These are phyloP conservation scores for Clunio marinus DNA, from an alignment of 2,888 invertebrate genomes.

Conservation along the genomic window DNA sequence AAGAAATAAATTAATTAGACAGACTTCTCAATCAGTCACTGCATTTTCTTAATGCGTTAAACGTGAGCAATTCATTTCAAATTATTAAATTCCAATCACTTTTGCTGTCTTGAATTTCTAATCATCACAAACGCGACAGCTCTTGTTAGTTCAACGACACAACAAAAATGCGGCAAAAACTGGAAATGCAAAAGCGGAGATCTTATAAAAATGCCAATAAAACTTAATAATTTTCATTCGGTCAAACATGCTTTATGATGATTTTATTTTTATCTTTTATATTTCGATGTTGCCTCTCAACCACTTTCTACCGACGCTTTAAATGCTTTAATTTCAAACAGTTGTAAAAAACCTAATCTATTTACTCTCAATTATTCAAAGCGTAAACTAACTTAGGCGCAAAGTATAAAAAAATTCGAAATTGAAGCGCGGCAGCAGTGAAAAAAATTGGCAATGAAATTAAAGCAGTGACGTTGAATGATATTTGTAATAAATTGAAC, in stretches of 20 bases:
- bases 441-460: conserved; percentile 7
- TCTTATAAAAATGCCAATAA: conserved; percentile 36
- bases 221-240: conserved; percentile 17
- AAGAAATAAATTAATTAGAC: too few species aligned
- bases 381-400: conserved; percentile 9
- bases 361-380: conserved; percentile 33
- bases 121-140: neutral
- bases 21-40: too few species aligned
- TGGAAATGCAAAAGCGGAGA: conserved; percentile 32
- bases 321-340: conserved; percentile 31
- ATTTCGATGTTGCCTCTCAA: neutral
- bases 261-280: neutral
- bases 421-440: conserved; percentile 13
- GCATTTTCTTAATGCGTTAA: too few species aligned
- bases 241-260: conserved; percentile 14
- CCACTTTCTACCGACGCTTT: conserved; percentile 33
- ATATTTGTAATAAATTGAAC: too few species aligned
- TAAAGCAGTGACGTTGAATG: neutral
- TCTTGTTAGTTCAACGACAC: conserved; percentile 22
- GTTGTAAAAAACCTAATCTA: conserved; percentile 31
- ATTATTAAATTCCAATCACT: too few species aligned
- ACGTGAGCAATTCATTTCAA: too few species aligned
- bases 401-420: neutral
- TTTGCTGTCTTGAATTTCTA: conserved; percentile 31
- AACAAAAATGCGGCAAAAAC: conserved; percentile 32